Evolutionary conservation across 2,888 invertebrate species (phyloP).

Genomic region (Tineola bisselliella): DNA sequence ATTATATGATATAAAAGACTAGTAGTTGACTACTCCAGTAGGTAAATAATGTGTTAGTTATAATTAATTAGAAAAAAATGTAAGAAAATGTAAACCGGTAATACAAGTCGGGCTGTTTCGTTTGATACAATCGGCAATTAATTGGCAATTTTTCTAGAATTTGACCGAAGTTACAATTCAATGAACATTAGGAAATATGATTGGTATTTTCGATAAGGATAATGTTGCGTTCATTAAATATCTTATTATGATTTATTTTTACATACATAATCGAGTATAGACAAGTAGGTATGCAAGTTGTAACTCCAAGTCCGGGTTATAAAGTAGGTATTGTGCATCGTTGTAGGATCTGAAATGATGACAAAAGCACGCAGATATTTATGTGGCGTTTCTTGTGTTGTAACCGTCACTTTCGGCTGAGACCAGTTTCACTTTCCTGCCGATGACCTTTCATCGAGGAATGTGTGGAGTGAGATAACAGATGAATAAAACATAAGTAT

Average conservation of each 20-base stretch:
- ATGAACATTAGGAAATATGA: conserved; percentile 1
- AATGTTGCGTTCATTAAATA: too few relatives aligned
- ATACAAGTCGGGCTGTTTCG: neutral
- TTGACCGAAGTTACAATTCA: conserved; percentile 1
- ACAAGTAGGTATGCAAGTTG: neutral
- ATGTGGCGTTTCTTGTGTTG: conserved; percentile 40
- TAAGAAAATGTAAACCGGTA: conserved; percentile 2
- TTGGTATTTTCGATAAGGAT: conserved; percentile 2
- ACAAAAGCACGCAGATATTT: conserved; percentile 34
- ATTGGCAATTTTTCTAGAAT: conserved; percentile 2
- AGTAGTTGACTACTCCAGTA: too few relatives aligned
- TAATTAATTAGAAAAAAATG: conserved; percentile 6
- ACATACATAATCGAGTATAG: too few relatives aligned
- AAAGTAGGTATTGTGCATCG: conserved; percentile 4
- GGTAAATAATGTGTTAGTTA: too few relatives aligned
- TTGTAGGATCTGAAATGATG: neutral
- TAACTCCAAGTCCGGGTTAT: neutral
- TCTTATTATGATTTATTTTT: too few relatives aligned
- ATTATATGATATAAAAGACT: too few relatives aligned
- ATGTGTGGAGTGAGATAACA: conserved; percentile 46
- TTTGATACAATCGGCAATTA: neutral
- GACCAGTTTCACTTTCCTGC: conserved; percentile 59
- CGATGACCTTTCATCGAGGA: conserved; percentile 49
- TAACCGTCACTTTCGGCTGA: conserved; percentile 48
- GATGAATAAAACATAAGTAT: conserved; percentile 42